Percentiles rank a stretch among this genome's conserved stretches.
phyloP scores from a whole-genome alignment of 1,140 invertebrate species.

The Acyrthosiphon pisum region DNA sequence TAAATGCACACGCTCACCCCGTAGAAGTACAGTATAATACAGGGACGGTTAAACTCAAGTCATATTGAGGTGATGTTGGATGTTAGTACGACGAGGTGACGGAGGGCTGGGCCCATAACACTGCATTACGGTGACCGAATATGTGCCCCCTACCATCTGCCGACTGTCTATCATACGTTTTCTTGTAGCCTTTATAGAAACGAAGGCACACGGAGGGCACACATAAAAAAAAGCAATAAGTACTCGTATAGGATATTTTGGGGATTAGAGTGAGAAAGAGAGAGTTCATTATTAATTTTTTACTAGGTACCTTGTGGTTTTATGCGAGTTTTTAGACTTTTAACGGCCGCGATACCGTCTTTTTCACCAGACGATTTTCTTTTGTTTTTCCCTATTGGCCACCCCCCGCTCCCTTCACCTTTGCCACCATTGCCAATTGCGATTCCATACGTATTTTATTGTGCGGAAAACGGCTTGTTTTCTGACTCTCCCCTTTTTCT shows the following conservation, averaged over 20 bases:
- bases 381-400: background rate
- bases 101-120: background rate
- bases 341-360: background rate
- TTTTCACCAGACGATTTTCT: background rate
- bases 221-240: background rate
- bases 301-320: constrained; percentile 38
- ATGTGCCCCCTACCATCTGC: background rate
- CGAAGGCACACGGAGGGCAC: background rate
- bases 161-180: background rate
- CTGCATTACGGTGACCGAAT: background rate
- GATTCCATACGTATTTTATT: constrained; percentile 54
- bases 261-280: background rate
- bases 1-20: background rate
- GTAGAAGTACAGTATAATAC: background rate
- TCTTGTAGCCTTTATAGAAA: background rate
- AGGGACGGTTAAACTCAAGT: background rate
- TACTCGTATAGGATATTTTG: background rate
- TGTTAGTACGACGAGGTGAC: background rate
- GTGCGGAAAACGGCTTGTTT: constrained; percentile 51
- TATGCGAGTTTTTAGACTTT: constrained; percentile 25
- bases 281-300: constrained; percentile 39
- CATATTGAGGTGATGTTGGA: background rate
- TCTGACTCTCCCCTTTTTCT: background rate
- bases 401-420: background rate
- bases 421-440: background rate